These are phyloP conservation scores for Myathropa florea DNA, from an alignment of 2,888 invertebrate species.

Conservation along the genomic window DNA sequence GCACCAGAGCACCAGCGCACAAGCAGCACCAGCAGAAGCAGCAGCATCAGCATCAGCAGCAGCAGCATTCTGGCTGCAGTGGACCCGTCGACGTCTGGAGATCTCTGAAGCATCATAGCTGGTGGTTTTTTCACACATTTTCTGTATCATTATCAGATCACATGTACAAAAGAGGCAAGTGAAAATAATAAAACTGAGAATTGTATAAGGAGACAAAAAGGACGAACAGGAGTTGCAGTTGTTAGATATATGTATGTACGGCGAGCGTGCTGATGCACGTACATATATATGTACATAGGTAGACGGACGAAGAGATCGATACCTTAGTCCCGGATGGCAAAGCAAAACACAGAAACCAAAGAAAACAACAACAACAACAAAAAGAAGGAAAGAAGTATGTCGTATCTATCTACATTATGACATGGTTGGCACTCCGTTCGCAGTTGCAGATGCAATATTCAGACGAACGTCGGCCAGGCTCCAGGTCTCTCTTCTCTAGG, in stretches of 20 bases:
- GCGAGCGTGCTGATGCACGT: conserved; percentile 30
- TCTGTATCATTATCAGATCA: conserved; percentile 72
- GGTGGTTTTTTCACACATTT: conserved; percentile 72
- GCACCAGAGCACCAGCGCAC: conserved; percentile 3
- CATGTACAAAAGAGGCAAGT: conserved; percentile 71
- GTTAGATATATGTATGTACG: conserved; percentile 42
- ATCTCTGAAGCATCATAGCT: conserved; percentile 70
- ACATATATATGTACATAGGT: conserved; percentile 29
- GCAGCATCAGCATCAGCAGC: conserved; percentile 48
- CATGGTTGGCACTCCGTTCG: conserved; percentile 67
- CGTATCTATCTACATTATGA: conserved; percentile 70
- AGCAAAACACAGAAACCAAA: conserved; percentile 17
- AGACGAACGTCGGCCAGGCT: conserved; percentile 28
- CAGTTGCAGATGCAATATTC: conserved; percentile 68
- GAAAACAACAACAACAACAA: background rate
- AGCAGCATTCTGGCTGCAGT: conserved; percentile 57
- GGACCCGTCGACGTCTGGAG: conserved; percentile 51
- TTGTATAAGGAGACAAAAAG: conserved; percentile 58
- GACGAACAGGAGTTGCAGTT: conserved; percentile 61
- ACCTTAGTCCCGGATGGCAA: conserved; percentile 51
- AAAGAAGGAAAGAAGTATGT: conserved; percentile 50
- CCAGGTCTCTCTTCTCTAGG: conserved; percentile 44
- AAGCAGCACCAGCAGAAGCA: conserved; percentile 1
- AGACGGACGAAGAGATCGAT: conserved; percentile 65
- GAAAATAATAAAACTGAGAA: conserved; percentile 69